A percentile compares a stretch with the other conserved stretches of the same genome.
Evolutionary conservation across 2,888 invertebrate species (phyloP).

Genomic region (Phania funesta): DNA sequence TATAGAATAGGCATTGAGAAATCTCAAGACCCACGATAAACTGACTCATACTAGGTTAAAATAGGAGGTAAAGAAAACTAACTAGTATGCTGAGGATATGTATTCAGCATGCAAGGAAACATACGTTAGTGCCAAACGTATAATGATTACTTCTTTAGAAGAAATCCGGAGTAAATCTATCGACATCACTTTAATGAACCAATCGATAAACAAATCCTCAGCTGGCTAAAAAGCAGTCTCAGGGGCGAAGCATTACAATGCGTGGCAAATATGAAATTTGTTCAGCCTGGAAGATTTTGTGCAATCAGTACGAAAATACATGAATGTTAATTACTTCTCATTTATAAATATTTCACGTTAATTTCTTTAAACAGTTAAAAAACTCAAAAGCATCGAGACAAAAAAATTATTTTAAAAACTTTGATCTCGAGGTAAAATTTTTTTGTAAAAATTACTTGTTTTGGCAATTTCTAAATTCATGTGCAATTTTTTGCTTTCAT

Average conservation of each 20-base stretch:
- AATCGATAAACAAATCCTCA: background rate
- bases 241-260: conserved; percentile 5
- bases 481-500: too few relatives aligned
- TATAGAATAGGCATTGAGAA: background rate
- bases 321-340: conserved; percentile 13
- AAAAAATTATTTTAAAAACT: too few relatives aligned
- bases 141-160: conserved; percentile 7
- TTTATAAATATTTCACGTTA: too few relatives aligned
- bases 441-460: too few relatives aligned
- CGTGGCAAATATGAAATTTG: conserved; percentile 2
- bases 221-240: conserved; percentile 9
- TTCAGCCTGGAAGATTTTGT: conserved; percentile 27
- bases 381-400: too few relatives aligned
- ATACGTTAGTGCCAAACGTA: background rate
- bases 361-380: too few relatives aligned
- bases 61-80: conserved; percentile 6
- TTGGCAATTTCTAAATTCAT: too few relatives aligned
- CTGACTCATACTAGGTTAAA: conserved; percentile 1
- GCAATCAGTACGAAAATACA: conserved; percentile 26
- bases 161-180: background rate
- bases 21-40: conserved; percentile 6
- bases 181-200: background rate
- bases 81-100: conserved; percentile 13
- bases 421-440: too few relatives aligned
- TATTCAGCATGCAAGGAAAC: conserved; percentile 8